Conservation (phyloP, 2,888 invertebrate genomes). For the Acanthacorydalis orientalis region DNA sequence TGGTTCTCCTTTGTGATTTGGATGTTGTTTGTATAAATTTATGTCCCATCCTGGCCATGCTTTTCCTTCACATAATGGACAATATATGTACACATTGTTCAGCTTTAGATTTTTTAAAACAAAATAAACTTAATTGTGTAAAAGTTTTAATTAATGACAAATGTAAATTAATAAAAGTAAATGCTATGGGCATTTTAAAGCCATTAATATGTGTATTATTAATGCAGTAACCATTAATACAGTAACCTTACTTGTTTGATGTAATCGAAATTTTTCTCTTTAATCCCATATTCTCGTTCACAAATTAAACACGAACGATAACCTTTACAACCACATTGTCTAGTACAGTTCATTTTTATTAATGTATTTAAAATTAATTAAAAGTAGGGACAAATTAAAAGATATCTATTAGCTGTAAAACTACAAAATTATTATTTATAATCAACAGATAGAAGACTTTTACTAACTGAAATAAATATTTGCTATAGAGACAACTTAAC, state of each 20-base stretch:
- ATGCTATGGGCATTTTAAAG: neutral
- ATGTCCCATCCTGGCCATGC: slow-evolving; percentile 61
- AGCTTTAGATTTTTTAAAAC: slow-evolving; percentile 24
- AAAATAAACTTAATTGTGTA: neutral
- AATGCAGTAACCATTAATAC: too few species aligned
- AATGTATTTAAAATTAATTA: too few species aligned
- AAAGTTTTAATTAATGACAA: too few species aligned
- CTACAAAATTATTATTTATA: too few species aligned
- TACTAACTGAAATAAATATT: too few species aligned
- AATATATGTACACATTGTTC: slow-evolving; percentile 51
- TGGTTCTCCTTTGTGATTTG: slow-evolving; percentile 42
- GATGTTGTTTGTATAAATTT: slow-evolving; percentile 41
- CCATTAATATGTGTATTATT: too few species aligned
- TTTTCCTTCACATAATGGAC: slow-evolving; percentile 48
- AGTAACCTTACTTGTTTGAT: slow-evolving; percentile 20
- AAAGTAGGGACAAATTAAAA: too few species aligned
- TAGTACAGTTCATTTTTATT: too few species aligned
- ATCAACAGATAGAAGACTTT: too few species aligned
- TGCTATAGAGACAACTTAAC: too few species aligned
- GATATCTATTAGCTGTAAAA: too few species aligned
- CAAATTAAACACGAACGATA: slow-evolving; percentile 78
- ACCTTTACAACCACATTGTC: slow-evolving; percentile 78
- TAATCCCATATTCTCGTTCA: slow-evolving; percentile 46
- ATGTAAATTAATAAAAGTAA: neutral
- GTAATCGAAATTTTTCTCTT: slow-evolving; percentile 21